These are phyloP conservation scores for Delphinapterus leucas DNA, from an alignment of 2,113 vertebrate genomes.

Conservation along the genomic window DNA sequence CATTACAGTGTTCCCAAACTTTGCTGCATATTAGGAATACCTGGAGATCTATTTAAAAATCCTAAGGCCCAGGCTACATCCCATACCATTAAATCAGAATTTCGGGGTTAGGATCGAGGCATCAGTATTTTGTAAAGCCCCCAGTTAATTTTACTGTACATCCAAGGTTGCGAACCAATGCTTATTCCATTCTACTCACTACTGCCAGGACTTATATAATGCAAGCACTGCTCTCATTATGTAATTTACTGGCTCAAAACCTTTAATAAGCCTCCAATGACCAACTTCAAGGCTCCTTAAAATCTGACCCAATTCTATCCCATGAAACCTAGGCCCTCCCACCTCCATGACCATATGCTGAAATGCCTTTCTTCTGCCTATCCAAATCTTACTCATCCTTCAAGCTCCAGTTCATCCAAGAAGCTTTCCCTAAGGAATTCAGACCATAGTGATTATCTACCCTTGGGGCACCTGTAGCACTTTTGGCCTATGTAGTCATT, in stretches of 20 bases:
- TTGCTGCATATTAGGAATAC: neutral
- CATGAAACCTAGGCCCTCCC: neutral
- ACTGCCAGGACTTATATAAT: neutral
- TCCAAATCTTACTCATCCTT: constrained; percentile 17
- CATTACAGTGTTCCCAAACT: neutral
- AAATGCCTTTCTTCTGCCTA: neutral
- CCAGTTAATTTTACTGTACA: neutral
- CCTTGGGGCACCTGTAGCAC: neutral
- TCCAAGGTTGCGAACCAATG: neutral
- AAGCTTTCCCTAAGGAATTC: neutral
- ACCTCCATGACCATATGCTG: neutral
- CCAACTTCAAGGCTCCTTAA: neutral
- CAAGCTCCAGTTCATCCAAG: neutral
- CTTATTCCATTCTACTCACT: neutral
- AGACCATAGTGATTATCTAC: neutral
- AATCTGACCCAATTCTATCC: constrained; percentile 26
- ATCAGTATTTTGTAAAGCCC: neutral
- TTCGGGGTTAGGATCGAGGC: neutral
- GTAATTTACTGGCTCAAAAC: neutral
- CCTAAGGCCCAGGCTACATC: neutral
- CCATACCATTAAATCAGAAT: neutral
- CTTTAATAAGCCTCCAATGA: neutral
- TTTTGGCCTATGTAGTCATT: neutral
- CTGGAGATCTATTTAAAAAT: neutral
- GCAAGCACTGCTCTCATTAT: neutral